phyloP scores from a whole-genome alignment of 2,797 vertebrate genomes.

The Crocidura indochinensis region DNA sequence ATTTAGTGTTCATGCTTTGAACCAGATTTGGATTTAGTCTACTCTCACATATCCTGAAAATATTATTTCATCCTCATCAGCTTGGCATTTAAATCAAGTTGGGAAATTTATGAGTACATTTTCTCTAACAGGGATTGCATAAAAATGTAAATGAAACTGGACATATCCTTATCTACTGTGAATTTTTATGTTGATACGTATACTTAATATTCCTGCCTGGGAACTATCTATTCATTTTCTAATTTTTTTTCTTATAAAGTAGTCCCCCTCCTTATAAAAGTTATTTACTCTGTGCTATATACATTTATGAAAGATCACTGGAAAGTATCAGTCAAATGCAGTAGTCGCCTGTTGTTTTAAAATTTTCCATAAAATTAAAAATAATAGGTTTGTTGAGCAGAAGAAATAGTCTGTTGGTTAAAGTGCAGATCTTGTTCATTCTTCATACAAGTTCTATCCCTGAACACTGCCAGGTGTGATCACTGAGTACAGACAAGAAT shows the following conservation, averaged over 20 bases:
- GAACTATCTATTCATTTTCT: constrained; percentile 62
- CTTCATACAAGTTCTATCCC: too few relatives aligned
- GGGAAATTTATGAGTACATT: constrained; percentile 31
- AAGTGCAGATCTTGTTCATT: too few relatives aligned
- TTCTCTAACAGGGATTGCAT: not conserved
- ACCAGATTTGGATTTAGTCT: too few relatives aligned
- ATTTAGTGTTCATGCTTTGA: too few relatives aligned
- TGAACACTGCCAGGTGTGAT: too few relatives aligned
- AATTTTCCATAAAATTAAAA: constrained; percentile 61
- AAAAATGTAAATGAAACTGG: constrained; percentile 57
- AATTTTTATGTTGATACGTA: constrained; percentile 43
- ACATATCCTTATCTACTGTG: constrained; percentile 36
- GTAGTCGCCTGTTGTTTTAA: not conserved
- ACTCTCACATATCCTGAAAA: constrained; percentile 11
- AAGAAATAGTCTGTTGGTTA: too few relatives aligned
- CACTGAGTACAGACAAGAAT: too few relatives aligned
- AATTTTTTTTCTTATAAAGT: constrained; percentile 10
- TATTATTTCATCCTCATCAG: not conserved
- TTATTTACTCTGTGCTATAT: constrained; percentile 49
- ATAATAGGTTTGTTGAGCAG: not conserved
- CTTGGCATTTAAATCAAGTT: constrained; percentile 56
- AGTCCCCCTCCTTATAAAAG: constrained; percentile 17
- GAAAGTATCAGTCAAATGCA: constrained; percentile 22
- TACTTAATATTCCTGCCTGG: constrained; percentile 18
- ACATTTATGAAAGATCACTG: constrained; percentile 50